Evolutionary conservation across 2,797 vertebrate genomes (phyloP).

Genomic region (Parauchenoglanis ngamensis): DNA sequence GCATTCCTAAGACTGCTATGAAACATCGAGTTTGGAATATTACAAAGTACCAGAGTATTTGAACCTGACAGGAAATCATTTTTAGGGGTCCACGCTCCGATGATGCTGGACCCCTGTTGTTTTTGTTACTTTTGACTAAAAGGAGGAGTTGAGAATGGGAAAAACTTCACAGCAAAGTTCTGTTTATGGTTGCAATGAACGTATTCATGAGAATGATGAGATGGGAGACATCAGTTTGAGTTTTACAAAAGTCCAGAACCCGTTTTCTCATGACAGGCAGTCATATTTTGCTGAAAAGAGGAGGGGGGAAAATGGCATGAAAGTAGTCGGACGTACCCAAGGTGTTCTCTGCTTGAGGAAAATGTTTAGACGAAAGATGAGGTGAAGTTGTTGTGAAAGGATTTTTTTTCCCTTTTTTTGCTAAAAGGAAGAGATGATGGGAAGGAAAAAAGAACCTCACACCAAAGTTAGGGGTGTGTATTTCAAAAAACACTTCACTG

Average conservation of each 20-base stretch:
- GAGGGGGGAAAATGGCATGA: neutral
- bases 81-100: neutral
- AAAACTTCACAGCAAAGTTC: neutral
- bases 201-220: neutral
- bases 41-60: neutral
- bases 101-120: neutral
- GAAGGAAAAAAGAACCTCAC: neutral
- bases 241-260: conserved; percentile 8
- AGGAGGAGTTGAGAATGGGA: neutral
- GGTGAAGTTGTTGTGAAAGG: neutral
- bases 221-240: neutral
- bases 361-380: neutral
- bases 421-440: conserved; percentile 9
- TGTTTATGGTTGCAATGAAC: neutral
- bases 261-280: neutral
- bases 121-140: neutral
- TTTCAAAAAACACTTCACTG: neutral
- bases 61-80: neutral
- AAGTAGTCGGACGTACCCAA: neutral
- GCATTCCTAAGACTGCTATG: neutral
- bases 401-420: neutral
- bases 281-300: neutral
- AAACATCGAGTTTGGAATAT: neutral
- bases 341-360: neutral
- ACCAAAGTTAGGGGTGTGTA: conserved; percentile 24